A percentile compares a stretch with the other conserved stretches of the same genome.
Evolutionary conservation across 2,797 vertebrate genomes (phyloP).

Genomic region (Acridotheres tristis): DNA sequence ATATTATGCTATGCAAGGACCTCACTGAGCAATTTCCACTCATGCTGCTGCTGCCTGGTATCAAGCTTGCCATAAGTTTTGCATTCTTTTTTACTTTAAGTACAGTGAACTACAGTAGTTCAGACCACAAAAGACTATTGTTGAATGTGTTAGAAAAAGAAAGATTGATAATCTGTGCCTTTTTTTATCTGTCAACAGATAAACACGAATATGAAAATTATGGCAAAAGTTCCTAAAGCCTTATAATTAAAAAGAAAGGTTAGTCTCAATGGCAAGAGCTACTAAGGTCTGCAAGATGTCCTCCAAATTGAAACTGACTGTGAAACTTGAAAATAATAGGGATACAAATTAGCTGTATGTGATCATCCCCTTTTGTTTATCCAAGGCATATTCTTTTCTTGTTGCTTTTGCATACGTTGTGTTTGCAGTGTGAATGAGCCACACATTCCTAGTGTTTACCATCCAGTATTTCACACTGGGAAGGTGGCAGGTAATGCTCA

Average conservation of each 20-base stretch:
- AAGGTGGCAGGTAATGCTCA: not conserved
- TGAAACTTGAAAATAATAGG: constrained; percentile 47
- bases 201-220: constrained; percentile 54
- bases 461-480: not conserved
- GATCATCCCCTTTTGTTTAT: constrained; percentile 52
- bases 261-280: not conserved
- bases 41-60: not conserved
- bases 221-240: constrained; percentile 26
- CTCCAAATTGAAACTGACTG: constrained; percentile 62
- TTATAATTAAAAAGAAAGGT: constrained; percentile 64
- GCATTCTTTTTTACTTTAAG: not conserved
- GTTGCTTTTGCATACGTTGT: constrained; percentile 30
- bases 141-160: constrained; percentile 46
- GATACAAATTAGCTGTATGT: constrained; percentile 62
- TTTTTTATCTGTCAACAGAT: constrained; percentile 41
- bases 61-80: not conserved
- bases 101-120: constrained; percentile 7
- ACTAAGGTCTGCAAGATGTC: constrained; percentile 49
- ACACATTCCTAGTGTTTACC: not conserved
- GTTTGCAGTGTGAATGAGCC: not conserved
- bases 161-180: constrained; percentile 49
- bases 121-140: constrained; percentile 51
- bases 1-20: not conserved
- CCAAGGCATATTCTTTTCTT: constrained; percentile 35
- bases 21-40: not conserved